phyloP scores from a whole-genome alignment of 2,113 vertebrate genomes.

The Alethe diademata region DNA sequence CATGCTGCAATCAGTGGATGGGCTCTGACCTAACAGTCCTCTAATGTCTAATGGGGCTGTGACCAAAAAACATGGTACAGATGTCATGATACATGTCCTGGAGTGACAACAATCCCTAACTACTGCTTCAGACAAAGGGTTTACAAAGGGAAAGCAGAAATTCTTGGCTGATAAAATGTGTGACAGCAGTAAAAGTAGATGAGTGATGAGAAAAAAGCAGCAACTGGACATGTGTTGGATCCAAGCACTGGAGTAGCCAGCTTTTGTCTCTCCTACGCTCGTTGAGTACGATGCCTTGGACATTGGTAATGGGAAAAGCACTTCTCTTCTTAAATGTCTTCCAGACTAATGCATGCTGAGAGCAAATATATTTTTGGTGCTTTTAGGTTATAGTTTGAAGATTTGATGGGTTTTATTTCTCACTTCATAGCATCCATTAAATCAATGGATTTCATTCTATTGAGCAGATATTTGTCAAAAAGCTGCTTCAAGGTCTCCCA shows the following conservation, averaged over 20 bases:
- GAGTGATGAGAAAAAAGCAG: background rate
- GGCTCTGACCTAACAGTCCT: background rate
- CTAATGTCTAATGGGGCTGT: accelerated
- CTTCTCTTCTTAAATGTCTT: background rate
- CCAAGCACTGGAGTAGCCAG: background rate
- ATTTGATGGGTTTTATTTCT: background rate
- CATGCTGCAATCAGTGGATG: background rate
- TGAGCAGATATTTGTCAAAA: background rate
- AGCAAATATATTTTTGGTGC: background rate
- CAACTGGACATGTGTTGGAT: background rate
- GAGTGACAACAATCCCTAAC: background rate
- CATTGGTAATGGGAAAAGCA: background rate
- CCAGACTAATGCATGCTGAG: background rate
- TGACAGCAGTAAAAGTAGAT: background rate
- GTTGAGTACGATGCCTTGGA: accelerated
- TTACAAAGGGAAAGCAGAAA: background rate
- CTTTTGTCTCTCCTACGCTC: background rate
- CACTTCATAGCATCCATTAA: background rate
- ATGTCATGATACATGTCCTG: accelerated
- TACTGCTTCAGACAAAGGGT: background rate
- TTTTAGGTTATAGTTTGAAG: background rate
- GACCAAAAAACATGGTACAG: background rate
- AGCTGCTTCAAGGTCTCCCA: background rate
- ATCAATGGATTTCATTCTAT: background rate
- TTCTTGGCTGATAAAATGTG: background rate